A percentile compares a stretch with the other conserved stretches of the same genome.
Conservation (phyloP, 2,888 invertebrate genomes). For the Drosophila paucipuncta region DNA sequence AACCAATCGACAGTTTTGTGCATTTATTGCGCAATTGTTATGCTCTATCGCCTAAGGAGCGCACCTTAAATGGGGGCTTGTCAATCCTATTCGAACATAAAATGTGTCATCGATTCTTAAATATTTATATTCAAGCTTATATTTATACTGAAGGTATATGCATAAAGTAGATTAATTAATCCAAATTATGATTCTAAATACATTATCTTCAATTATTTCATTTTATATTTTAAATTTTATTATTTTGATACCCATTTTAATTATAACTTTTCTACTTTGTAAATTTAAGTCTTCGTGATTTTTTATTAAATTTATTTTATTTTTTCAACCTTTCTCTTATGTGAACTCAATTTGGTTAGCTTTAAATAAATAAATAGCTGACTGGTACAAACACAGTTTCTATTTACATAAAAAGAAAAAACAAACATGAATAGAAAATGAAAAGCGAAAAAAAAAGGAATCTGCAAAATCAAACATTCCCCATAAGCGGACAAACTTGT, state of each 20-base stretch:
- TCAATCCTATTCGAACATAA: not conserved
- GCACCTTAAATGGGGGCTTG: not conserved
- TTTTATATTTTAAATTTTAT: not conserved
- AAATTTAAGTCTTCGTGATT: not conserved
- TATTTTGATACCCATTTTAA: not conserved
- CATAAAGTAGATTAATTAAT: not conserved
- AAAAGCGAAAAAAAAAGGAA: not conserved
- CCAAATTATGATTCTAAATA: no score
- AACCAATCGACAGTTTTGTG: slow-evolving; percentile 60
- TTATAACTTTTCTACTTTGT: not conserved
- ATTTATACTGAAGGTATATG: not conserved
- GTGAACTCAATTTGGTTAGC: not conserved
- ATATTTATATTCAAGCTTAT: not conserved
- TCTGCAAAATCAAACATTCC: slow-evolving; percentile 3
- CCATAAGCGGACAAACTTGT: slow-evolving; percentile 20
- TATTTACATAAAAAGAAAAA: not conserved
- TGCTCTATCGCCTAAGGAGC: not conserved
- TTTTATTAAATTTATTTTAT: not conserved
- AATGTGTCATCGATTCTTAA: not conserved
- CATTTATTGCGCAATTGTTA: slow-evolving; percentile 46
- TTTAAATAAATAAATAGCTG: not conserved
- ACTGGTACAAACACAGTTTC: not conserved
- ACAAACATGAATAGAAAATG: not conserved
- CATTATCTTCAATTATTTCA: no score
- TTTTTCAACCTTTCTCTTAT: not conserved